Evolutionary conservation across 2,113 vertebrate genomes (phyloP).

Genomic region (Dolichotis patagonum): DNA sequence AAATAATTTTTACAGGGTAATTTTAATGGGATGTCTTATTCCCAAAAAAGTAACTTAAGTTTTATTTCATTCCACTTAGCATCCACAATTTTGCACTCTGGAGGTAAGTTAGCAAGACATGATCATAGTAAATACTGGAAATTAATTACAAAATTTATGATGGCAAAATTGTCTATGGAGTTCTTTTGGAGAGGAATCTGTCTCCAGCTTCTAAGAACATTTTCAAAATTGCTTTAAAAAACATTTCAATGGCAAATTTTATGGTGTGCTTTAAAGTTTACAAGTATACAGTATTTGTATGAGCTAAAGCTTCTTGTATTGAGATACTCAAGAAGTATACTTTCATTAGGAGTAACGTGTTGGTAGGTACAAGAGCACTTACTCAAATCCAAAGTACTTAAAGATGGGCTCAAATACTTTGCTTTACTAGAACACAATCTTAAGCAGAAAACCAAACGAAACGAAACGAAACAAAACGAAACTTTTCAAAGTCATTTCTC

Average conservation of each 20-base stretch:
- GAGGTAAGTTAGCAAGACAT: conserved; percentile 46
- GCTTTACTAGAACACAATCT: conserved; percentile 40
- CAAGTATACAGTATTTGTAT: conserved; percentile 58
- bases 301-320: conserved; percentile 24
- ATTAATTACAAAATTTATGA: conserved; percentile 16
- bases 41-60: conserved; percentile 24
- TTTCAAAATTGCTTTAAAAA: conserved; percentile 64
- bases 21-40: conserved; percentile 7
- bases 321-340: conserved; percentile 45
- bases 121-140: conserved; percentile 21
- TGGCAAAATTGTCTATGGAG: conserved; percentile 58
- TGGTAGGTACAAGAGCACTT: conserved; percentile 33
- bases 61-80: conserved; percentile 21
- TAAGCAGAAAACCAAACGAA: conserved; percentile 24
- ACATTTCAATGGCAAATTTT: conserved; percentile 64
- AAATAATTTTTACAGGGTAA: conserved; percentile 50
- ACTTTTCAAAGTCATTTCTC: conserved; percentile 19
- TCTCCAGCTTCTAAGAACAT: conserved; percentile 55
- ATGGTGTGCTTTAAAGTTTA: conserved; percentile 55
- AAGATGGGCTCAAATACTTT: conserved; percentile 19
- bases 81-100: conserved; percentile 42
- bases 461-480: background rate
- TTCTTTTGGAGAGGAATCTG: background rate
- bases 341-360: conserved; percentile 30
- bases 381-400: conserved; percentile 49